Percentiles rank a stretch among this genome's conserved stretches.
Conservation (phyloP, 2,888 invertebrate genomes). For the Cancer borealis region DNA sequence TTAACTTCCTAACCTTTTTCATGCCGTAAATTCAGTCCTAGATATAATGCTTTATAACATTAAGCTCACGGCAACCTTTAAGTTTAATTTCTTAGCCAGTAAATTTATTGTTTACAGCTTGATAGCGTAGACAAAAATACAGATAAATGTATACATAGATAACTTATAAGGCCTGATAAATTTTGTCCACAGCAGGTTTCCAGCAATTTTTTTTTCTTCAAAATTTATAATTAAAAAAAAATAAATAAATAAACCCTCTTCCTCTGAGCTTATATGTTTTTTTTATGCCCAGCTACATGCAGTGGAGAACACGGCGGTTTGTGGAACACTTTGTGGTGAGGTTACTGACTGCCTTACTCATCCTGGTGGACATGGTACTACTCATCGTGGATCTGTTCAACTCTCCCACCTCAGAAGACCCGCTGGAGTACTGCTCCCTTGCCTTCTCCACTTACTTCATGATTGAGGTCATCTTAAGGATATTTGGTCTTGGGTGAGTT, state of each 20-base stretch:
- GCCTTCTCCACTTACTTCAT: conserved; percentile 80
- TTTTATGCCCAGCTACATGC: conserved; percentile 71
- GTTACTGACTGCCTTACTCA: conserved; percentile 76
- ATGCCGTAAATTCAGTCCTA: no score
- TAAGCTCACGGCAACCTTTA: no score
- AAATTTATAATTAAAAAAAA: neutral
- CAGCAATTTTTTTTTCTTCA: no score
- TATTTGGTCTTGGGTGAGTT: conserved; percentile 79
- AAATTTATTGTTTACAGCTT: no score
- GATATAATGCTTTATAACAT: no score
- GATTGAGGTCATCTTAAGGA: conserved; percentile 80
- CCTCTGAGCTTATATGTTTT: no score
- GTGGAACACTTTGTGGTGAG: conserved; percentile 77
- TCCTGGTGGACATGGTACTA: conserved; percentile 77
- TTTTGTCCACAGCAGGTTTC: neutral
- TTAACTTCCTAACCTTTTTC: no score
- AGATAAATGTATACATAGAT: no score
- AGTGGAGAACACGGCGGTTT: conserved; percentile 77
- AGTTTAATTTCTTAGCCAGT: no score
- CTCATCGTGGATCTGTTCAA: conserved; percentile 77
- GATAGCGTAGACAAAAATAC: no score
- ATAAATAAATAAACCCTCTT: neutral
- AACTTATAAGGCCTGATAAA: neutral
- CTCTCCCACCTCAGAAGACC: conserved; percentile 61
- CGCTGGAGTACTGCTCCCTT: conserved; percentile 79